Conservation (phyloP, 1,140 invertebrate species). For the Mercenaria mercenaria region DNA sequence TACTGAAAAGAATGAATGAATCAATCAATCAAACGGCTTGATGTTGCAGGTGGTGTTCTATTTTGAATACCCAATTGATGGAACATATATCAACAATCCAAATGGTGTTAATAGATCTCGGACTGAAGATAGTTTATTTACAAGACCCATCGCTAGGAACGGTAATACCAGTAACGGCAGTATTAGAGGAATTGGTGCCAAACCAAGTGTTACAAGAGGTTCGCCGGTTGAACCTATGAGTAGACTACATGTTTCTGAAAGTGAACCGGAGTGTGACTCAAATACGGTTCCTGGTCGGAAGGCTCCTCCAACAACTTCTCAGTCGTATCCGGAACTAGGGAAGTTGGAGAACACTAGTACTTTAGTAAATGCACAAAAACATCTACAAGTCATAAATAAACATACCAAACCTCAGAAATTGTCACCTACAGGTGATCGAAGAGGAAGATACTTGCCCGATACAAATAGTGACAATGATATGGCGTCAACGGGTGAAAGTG, state of each 20-base stretch:
- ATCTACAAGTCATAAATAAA: conserved; percentile 12
- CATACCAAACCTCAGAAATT: neutral
- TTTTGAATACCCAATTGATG: conserved; percentile 18
- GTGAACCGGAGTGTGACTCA: neutral
- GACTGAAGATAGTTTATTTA: conserved; percentile 20
- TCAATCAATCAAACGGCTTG: too few relatives aligned
- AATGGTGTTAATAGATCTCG: conserved; percentile 11
- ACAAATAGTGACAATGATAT: conserved; percentile 2
- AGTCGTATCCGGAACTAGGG: neutral
- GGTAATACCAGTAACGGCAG: conserved; percentile 2
- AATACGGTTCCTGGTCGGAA: neutral
- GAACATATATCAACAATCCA: neutral
- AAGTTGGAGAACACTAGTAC: neutral
- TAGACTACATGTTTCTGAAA: neutral
- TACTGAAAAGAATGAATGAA: too few relatives aligned
- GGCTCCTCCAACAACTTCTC: neutral
- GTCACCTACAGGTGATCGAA: conserved; percentile 15
- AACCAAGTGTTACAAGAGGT: neutral
- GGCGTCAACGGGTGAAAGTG: conserved; percentile 56
- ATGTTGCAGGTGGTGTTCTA: conserved; percentile 24
- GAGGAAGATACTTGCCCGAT: neutral
- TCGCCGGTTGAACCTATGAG: neutral
- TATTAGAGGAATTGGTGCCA: neutral
- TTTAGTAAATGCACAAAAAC: conserved; percentile 4
- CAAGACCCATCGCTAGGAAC: neutral